Percentiles rank a stretch among this genome's conserved stretches.
These are phyloP conservation scores for Drosophila setifemur DNA, from an alignment of 1,140 invertebrate genomes.

Conservation along the genomic window DNA sequence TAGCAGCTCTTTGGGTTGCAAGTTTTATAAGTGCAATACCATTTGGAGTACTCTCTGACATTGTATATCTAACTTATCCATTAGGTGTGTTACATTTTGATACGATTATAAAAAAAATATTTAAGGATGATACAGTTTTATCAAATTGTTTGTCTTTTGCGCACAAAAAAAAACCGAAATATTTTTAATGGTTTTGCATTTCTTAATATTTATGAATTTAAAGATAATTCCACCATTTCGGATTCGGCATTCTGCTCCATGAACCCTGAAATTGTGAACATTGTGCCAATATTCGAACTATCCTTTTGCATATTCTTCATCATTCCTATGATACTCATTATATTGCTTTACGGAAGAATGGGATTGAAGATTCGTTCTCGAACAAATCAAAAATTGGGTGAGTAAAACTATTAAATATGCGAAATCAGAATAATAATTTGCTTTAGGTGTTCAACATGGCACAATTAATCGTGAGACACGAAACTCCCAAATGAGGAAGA, in stretches of 20 bases:
- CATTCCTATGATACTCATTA: slow-evolving; percentile 90
- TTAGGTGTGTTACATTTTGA: slow-evolving; percentile 83
- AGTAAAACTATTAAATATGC: neutral
- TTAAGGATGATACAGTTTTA: too few relatives aligned
- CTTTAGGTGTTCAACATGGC: slow-evolving; percentile 83
- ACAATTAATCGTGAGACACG: slow-evolving; percentile 87
- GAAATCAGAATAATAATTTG: neutral
- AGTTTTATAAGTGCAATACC: slow-evolving; percentile 90
- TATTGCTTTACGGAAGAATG: slow-evolving; percentile 90
- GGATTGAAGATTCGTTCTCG: slow-evolving; percentile 87
- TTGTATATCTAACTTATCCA: slow-evolving; percentile 89
- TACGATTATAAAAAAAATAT: too few relatives aligned
- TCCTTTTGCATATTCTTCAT: slow-evolving; percentile 92
- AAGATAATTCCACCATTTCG: slow-evolving; percentile 82
- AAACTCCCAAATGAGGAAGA: slow-evolving; percentile 87
- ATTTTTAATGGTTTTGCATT: too few relatives aligned
- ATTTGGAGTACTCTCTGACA: slow-evolving; percentile 88
- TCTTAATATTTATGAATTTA: neutral
- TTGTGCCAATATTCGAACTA: slow-evolving; percentile 89
- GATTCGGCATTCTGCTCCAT: slow-evolving; percentile 92
- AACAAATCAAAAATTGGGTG: slow-evolving; percentile 83
- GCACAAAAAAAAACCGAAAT: too few relatives aligned
- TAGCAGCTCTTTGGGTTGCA: slow-evolving; percentile 90
- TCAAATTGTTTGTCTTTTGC: too few relatives aligned
- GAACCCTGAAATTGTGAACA: slow-evolving; percentile 84